Base-by-base conservation (phyloP, 1,140 invertebrate genomes). In the Diorhabda elongata region DNA sequence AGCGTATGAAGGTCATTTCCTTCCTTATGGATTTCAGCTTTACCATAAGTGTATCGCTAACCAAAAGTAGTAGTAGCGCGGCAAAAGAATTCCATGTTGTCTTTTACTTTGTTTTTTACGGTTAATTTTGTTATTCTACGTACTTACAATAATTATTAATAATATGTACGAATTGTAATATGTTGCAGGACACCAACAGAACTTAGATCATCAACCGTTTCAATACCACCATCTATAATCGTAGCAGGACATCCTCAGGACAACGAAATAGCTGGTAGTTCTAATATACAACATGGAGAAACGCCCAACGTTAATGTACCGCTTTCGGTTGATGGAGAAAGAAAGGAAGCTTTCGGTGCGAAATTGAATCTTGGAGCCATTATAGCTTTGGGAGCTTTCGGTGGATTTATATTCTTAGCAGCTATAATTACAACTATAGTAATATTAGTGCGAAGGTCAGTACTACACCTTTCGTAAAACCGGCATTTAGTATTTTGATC, bases 371-470 rank as follows among this genome's bases (percentile, higher is more conserved):
- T 94, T 61, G 92, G 92, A 42, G 92, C 93, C 1, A 93, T 97
- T 61, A 94, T 97, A 64, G 93, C 93, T 2, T 82, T 96, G 7
- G 93, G 92, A 9, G 92, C 95, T 1, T 96, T 96, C 79, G 94
- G 93, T 64, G 93, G 91, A 4, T 92, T 97, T 73, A 92, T 96
- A 0, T 93, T 97, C 76, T 85, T 97, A 26, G 91, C 94, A 42
- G 93, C 93, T 9, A 89, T 96, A 66, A 90, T 96, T 67, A 95
- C 93, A 1, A 94, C 93, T 4, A 91, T 96, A 61, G 90, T 96
- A 64, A 93, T 96, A 61, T 83, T 97, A 67, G 89, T 96, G 67
- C 85, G 92, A 85, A 95, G 94, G 95, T 97, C 85, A 90, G 84
- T 26, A 26, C 26, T 26, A 26, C 26, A 26, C 1, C 26, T 26